phyloP scores from a whole-genome alignment of 2,113 vertebrate species.

The Camelus dromedarius region DNA sequence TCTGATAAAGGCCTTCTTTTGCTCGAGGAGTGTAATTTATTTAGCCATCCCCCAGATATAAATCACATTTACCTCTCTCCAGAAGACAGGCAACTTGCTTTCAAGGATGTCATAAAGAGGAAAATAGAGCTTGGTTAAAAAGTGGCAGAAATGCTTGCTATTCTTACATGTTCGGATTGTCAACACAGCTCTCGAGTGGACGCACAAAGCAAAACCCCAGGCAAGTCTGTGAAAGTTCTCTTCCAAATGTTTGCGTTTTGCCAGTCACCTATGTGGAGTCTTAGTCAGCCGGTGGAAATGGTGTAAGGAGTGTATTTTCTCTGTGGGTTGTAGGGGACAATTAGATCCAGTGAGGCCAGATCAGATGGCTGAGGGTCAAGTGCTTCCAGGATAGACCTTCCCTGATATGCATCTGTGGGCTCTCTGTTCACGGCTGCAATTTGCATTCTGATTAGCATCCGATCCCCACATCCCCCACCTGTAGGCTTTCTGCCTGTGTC shows the following conservation, averaged over 20 bases:
- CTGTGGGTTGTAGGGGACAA: not conserved
- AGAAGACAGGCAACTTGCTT: slow-evolving; percentile 65
- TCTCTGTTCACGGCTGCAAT: not conserved
- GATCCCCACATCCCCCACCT: not conserved
- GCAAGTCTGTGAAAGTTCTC: not conserved
- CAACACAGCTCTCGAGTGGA: not conserved
- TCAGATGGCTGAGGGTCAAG: not conserved
- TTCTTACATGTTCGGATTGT: slow-evolving; percentile 34
- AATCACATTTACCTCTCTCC: slow-evolving; percentile 31
- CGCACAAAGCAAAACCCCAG: slow-evolving; percentile 9
- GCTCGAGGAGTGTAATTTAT: slow-evolving; percentile 8
- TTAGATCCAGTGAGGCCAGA: not conserved
- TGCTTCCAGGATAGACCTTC: not conserved
- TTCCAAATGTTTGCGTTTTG: not conserved
- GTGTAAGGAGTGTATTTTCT: not conserved
- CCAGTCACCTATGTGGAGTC: not conserved
- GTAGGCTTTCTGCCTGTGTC: not conserved
- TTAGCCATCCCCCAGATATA: slow-evolving; percentile 58
- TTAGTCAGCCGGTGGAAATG: not conserved
- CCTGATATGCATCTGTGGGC: not conserved
- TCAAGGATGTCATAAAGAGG: not conserved
- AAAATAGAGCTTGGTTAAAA: slow-evolving; percentile 58
- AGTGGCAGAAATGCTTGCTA: not conserved
- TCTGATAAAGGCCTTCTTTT: slow-evolving; percentile 52
- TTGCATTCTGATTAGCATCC: not conserved